Base-by-base conservation (phyloP, 2,797 vertebrate species). In the Alectoris magna region DNA sequence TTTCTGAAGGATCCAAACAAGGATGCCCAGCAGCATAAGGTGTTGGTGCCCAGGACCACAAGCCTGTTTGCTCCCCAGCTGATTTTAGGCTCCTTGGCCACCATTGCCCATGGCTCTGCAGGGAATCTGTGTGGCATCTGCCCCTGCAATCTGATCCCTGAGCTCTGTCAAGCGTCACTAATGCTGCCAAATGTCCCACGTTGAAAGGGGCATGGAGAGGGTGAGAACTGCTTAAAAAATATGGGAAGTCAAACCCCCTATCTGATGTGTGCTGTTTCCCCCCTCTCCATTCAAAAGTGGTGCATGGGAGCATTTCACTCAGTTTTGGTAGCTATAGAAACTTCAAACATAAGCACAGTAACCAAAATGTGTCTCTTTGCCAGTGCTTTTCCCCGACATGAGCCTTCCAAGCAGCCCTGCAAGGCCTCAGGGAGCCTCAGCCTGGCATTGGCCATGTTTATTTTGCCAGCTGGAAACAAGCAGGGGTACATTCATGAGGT, bases 281-380 rank as follows among this genome's bases (percentile, higher is more conserved):
- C 62, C 91, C 81, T 86, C 87, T 38, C 73, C 59, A 6, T 69
- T 63, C 31, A 2, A 59, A 24, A 91, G 39, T 79, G 55, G 44
- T 0, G 2, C 29, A 43, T 0, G 6, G 76, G 84, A 31, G 69
- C 38, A 34, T 72, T 94, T 94, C 93, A 89, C 48, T 78, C 3
- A 0, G 26, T 83, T 39, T 63, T 91, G 94, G 95, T 95, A 96
- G 92, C 91, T 91, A 92, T 90, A 95, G 94, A 95, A 96, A 96
- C 96, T 95, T 95, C 46, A 70, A 89, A 51, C 79, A 80, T 62
- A 91, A 64, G 21, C 86, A 22, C 64, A 17, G 55, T 10, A 74
- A 80, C 87, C 81, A 53, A 94, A 95, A 94, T 60, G 64, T 58
- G 31, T 48, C 46, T 70, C 76, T 75, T 58, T 49, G 41, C 72